phyloP scores from a whole-genome alignment of 2,113 vertebrate genomes.

The Manacus vitellinus region DNA sequence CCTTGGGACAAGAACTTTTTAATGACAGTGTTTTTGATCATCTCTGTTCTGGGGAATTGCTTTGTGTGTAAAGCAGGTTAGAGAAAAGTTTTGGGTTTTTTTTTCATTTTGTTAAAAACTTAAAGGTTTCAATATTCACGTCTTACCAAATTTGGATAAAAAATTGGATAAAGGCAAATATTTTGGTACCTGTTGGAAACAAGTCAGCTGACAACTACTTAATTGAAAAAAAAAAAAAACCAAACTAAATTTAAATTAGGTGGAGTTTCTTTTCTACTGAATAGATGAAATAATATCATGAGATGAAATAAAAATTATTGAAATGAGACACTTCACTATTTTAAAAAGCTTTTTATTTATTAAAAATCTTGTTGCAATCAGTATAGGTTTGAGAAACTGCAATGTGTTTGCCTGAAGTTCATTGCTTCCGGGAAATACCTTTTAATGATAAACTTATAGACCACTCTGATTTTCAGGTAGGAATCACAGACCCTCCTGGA shows the following conservation, averaged over 20 bases:
- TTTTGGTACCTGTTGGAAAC: not conserved
- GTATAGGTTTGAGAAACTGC: not conserved
- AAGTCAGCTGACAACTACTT: not conserved
- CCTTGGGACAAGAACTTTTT: not conserved
- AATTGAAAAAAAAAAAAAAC: rapidly evolving
- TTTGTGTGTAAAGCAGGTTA: not conserved
- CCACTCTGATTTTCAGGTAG: not conserved
- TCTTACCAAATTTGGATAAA: not conserved
- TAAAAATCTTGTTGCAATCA: rapidly evolving
- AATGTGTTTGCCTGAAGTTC: not conserved
- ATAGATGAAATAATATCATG: not conserved
- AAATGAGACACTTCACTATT: not conserved
- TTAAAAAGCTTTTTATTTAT: not conserved
- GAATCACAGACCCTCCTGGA: too few relatives aligned
- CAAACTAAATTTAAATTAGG: not conserved
- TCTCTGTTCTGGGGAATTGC: not conserved
- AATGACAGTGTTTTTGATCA: not conserved
- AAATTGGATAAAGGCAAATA: not conserved
- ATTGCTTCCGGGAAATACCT: not conserved
- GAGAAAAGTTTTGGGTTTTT: not conserved
- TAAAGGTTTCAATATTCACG: not conserved
- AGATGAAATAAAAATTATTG: not conserved
- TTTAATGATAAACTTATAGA: not conserved
- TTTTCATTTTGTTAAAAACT: rapidly evolving
- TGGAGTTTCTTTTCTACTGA: not conserved